phyloP scores from a whole-genome alignment of 2,113 vertebrate species.

The Leucopsar rothschildi region DNA sequence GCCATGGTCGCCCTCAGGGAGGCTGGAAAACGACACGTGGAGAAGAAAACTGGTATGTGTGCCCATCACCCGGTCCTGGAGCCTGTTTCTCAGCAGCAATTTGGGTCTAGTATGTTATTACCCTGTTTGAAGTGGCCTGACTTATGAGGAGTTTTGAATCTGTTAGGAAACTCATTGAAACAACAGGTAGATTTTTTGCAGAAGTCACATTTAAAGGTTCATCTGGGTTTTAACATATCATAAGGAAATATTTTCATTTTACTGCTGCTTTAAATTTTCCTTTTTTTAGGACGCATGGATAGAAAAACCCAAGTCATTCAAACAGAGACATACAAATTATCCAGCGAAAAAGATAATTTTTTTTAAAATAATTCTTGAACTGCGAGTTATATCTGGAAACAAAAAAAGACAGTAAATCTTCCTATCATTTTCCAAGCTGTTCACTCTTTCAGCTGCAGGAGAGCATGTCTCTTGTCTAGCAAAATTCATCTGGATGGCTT shows the following conservation, averaged over 20 bases:
- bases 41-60: constrained; percentile 86
- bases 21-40: constrained; percentile 84
- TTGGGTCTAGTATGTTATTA: neutral
- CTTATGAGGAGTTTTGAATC: neutral
- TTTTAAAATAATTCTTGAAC: neutral
- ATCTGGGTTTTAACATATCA: neutral
- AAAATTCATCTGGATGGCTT: neutral
- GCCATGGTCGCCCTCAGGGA: constrained; percentile 89
- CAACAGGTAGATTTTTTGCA: neutral
- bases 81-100: fast-evolving
- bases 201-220: neutral
- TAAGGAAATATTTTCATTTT: neutral
- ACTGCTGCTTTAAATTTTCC: neutral
- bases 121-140: neutral
- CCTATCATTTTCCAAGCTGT: neutral
- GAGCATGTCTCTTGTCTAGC: neutral
- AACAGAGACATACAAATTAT: neutral
- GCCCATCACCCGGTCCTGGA: neutral
- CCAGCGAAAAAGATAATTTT: neutral
- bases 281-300: neutral
- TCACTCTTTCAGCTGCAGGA: neutral
- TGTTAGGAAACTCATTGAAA: neutral
- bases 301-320: neutral
- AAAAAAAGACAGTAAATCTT: neutral
- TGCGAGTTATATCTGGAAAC: neutral